Conservation (phyloP, 2,113 vertebrate species). For the Petaurus breviceps region DNA sequence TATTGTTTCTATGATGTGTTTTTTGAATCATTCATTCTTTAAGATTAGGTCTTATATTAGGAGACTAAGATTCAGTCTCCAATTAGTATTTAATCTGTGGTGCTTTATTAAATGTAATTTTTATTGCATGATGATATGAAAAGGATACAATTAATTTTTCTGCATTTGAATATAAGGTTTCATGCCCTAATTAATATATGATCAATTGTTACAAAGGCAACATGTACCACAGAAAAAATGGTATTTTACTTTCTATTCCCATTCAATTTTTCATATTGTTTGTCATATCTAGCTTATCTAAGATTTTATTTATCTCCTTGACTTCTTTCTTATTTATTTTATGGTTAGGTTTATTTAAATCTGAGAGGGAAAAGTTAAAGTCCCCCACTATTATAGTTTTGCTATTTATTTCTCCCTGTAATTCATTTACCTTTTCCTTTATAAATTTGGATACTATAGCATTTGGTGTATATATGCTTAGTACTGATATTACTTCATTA, state of each 20-base stretch:
- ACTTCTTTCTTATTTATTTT: background rate
- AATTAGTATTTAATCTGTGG: background rate
- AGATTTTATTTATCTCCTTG: background rate
- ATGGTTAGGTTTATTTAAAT: background rate
- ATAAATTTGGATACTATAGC: background rate
- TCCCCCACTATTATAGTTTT: background rate
- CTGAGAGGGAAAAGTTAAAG: background rate
- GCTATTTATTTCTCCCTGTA: background rate
- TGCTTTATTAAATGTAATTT: background rate
- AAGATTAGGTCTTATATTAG: no score
- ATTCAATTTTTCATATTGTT: background rate
- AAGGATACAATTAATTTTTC: background rate
- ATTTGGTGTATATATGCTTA: background rate
- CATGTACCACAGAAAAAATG: background rate
- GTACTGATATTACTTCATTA: background rate
- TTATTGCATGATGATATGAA: background rate
- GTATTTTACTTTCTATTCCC: background rate
- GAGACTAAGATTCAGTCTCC: no score
- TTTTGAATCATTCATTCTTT: background rate
- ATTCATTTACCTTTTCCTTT: background rate
- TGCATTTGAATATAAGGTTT: background rate
- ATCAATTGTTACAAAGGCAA: background rate
- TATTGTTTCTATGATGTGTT: no score
- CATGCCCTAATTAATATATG: background rate
- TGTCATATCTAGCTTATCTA: background rate